Evolutionary conservation across 1,140 invertebrate genomes (phyloP), one percentile per base, ranked within the genome.

Genomic region (Megathymus violae): DNA sequence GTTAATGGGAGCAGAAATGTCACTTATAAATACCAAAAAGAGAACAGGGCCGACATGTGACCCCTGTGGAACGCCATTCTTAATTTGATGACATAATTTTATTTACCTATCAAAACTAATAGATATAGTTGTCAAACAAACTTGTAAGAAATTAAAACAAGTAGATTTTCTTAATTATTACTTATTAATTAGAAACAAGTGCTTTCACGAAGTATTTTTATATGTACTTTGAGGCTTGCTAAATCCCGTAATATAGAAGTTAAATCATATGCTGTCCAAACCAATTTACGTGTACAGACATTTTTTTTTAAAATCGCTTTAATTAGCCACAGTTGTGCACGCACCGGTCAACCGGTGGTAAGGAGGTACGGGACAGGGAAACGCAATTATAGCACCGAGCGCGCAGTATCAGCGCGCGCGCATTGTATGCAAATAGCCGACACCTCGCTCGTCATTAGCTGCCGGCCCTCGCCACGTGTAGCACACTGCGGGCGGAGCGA

Each of bases 391-490:
- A 19, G 50, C 48, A 19, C 27, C 17, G 2, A n/a, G 15, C 50
- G 36, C 10, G 15, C 34, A n/a, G 34, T 11, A 19, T 50, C 31
- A 31, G 31, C 34, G 1, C 25, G 10, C 31, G 31, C 31, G 50
- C 50, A 52, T 52, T 52, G 50, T 52, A 52, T 52, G 50, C 50
- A 40, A 52, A 52, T 52, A 17, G 36, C 50, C 34, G 50, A 52
- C 50, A 52, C 50, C 36, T 52, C 50, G 48, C 48, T 31, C 16
- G 4, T 17, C 50, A 52, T 40, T 52, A 52, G 34, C 50, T 14
- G 9, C 50, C 11, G 0, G 6, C n/a, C 22, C 11, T 22, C 44
- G 44, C 44, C 16, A 5, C 7, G 1, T 17, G 16, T 9, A 9
- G 1, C 36, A 52, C 50, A 51, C 48, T 36, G 31, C 3, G 0